Base-by-base conservation (phyloP, 2,113 vertebrate species). In the Laterallus jamaicensis region DNA sequence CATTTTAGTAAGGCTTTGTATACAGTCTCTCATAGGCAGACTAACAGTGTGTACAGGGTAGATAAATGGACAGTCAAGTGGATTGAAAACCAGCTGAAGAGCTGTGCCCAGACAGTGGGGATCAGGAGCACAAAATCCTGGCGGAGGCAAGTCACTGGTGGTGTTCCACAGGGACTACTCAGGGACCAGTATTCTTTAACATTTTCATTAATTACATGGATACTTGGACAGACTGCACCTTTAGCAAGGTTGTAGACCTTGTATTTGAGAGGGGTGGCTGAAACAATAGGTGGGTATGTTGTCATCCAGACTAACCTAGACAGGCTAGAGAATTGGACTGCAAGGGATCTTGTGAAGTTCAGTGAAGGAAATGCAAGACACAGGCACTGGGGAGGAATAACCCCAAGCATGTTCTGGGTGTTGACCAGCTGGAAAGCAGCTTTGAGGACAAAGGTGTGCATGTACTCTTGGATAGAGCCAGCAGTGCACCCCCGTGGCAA, bases 261-360 rank as follows among this genome's bases (percentile, higher is more conserved):
- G 40, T 42, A 42, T 42, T 9, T 4, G 37, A 77, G n/a, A 52
- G 54, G 35, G 59, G 42, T 24, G n/a, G 14, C 69, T 92, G 67
- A 28, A 88, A 37, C 29, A 35, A 9, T 9, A 24, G 3, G 22
- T 69, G 14, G 9, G 5, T 78, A 29, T 69, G 35, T n/a, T 76
- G n/a, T 31, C 24, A 26, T 55, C 25, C 31, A 24, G 20, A 62
- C 42, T 59, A 31, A 68, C 39, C 12, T 56, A 44, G 12, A 5
- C 32, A 52, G 39, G 44, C 28, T 78, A 21, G 42, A 71, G 70
- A 52, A 32, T 2, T 39, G 28, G 5, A 8, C n/a, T 40, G 15
- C 0, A 0, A 24, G 22, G 16, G 16, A 44, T 50, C 11, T 67
- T 3, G 0, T 62, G 11, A 63, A 54, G 18, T 58, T 78, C 28